phyloP scores from a whole-genome alignment of 2,113 vertebrate genomes.

The Carassius auratus region DNA sequence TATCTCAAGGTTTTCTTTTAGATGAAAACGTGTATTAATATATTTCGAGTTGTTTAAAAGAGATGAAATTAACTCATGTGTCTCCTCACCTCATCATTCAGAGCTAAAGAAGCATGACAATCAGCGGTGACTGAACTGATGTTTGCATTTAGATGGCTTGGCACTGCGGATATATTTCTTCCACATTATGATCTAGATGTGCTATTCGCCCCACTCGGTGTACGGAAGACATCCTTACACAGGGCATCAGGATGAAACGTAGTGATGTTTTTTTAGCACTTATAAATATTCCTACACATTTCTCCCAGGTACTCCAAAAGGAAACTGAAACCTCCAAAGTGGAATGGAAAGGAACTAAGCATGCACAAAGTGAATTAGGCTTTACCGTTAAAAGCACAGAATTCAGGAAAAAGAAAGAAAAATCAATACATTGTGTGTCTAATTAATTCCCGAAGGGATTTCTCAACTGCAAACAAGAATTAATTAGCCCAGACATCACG shows the following conservation, averaged over 20 bases:
- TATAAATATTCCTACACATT: conserved; percentile 51
- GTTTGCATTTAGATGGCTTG: background rate
- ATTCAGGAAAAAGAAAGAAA: conserved; percentile 33
- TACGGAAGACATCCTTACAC: conserved; percentile 38
- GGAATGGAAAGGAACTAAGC: conserved; percentile 39
- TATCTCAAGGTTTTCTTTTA: too few relatives aligned
- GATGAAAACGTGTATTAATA: too few relatives aligned
- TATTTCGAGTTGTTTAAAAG: background rate
- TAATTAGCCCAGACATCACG: conserved; percentile 13
- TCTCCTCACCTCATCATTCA: conserved; percentile 24
- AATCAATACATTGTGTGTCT: conserved; percentile 29
- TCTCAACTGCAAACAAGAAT: conserved; percentile 38
- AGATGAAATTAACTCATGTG: background rate
- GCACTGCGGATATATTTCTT: background rate
- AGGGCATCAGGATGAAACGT: conserved; percentile 38
- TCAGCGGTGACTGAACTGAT: background rate
- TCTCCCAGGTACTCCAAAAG: conserved; percentile 27
- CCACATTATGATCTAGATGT: conserved; percentile 4
- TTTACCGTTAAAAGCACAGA: conserved; percentile 38
- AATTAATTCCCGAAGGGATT: conserved; percentile 47
- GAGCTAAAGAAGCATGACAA: background rate
- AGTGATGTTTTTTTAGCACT: conserved; percentile 20
- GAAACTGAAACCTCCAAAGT: conserved; percentile 46
- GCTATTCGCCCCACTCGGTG: background rate
- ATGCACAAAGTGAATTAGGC: conserved; percentile 44